These are phyloP conservation scores for Galemys pyrenaicus DNA, from an alignment of 2,113 vertebrate species.

Conservation along the genomic window DNA sequence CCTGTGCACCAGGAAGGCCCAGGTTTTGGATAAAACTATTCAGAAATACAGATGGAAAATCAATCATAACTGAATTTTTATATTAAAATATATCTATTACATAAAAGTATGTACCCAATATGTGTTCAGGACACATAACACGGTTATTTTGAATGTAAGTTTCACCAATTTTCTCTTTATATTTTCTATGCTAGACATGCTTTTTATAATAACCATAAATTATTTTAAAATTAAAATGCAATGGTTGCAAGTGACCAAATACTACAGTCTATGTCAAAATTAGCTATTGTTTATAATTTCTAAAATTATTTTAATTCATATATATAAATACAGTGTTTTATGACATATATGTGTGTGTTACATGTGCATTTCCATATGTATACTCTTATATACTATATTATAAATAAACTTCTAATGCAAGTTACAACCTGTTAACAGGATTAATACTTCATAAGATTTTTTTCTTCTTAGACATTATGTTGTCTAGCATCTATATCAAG, in stretches of 20 bases:
- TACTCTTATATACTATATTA: not conserved
- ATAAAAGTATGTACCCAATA: not conserved
- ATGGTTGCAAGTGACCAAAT: not conserved
- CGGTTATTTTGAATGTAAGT: not conserved
- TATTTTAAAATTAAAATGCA: not conserved
- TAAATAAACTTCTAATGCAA: not conserved
- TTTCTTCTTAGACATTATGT: not conserved
- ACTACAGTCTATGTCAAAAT: not conserved
- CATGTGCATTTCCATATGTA: too few relatives aligned
- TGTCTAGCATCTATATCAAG: slow-evolving; percentile 28
- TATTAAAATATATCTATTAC: not conserved
- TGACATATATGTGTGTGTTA: too few relatives aligned
- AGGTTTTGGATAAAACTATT: not conserved
- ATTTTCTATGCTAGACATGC: not conserved
- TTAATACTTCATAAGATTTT: not conserved
- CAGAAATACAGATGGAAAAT: not conserved
- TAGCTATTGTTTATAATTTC: not conserved
- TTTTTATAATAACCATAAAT: not conserved
- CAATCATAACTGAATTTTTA: not conserved
- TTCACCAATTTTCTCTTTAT: not conserved
- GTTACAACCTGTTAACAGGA: too few relatives aligned
- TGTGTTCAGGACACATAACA: not conserved
- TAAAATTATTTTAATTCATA: not conserved
- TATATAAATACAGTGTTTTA: not conserved
- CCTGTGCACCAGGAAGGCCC: too few relatives aligned